Evolutionary conservation across 2,888 invertebrate genomes (phyloP).

Genomic region (Odontocerum albicorne): DNA sequence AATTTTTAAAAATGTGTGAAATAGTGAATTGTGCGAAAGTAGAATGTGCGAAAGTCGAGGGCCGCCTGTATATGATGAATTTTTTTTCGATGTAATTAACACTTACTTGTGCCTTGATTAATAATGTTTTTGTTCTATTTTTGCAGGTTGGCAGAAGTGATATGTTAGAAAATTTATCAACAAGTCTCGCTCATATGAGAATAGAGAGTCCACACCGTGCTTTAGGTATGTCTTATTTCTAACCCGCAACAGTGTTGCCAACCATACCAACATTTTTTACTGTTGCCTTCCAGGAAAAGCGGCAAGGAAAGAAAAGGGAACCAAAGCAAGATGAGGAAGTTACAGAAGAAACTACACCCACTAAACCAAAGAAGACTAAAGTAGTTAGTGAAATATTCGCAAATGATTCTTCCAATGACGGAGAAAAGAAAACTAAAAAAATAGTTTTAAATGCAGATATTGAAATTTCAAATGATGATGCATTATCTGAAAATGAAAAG

Average conservation of each 20-base stretch:
- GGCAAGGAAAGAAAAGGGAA: conserved; percentile 28
- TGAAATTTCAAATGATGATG: background rate
- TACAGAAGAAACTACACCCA: too few species aligned
- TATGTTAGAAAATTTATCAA: conserved; percentile 51
- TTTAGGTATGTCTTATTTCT: conserved; percentile 51
- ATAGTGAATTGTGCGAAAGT: too few species aligned
- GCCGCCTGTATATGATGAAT: too few species aligned
- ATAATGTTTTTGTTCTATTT: conserved; percentile 36
- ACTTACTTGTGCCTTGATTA: too few species aligned
- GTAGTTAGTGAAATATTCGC: background rate
- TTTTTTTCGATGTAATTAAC: too few species aligned
- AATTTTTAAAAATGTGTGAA: too few species aligned
- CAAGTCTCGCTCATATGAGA: conserved; percentile 56
- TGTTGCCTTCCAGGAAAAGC: conserved; percentile 31
- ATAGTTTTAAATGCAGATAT: background rate
- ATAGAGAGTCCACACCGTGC: conserved; percentile 49
- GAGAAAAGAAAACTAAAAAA: background rate
- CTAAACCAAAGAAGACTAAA: conserved; percentile 38
- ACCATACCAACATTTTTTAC: conserved; percentile 29
- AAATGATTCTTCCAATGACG: background rate
- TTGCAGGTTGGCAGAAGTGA: conserved; percentile 47
- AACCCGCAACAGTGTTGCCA: conserved; percentile 15
- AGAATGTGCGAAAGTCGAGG: too few species aligned
- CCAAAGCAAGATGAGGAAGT: conserved; percentile 9
- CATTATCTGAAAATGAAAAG: background rate